Evolutionary conservation across 2,797 vertebrate genomes (phyloP).

Genomic region (Enteromius viviparus): DNA sequence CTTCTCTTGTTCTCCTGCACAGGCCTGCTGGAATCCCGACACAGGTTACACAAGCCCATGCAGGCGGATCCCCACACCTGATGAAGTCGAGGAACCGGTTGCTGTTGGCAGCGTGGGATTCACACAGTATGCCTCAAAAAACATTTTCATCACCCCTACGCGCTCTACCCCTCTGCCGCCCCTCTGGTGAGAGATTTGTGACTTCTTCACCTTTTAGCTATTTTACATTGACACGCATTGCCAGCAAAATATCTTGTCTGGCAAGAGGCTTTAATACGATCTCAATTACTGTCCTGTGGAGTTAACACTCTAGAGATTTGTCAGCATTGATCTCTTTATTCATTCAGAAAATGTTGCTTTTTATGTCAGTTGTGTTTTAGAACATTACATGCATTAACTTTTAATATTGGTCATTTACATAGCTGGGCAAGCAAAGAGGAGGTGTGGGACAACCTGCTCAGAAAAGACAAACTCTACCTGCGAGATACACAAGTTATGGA

Average conservation of each 20-base stretch:
- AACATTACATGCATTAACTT: not conserved
- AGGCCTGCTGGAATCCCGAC: slow-evolving; percentile 70
- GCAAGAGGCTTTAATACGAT: not conserved
- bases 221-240: not conserved
- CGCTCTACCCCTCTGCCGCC: slow-evolving; percentile 86
- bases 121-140: slow-evolving; percentile 72
- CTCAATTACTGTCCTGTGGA: not conserved
- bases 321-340: not conserved
- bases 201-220: not conserved
- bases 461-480: slow-evolving; percentile 86
- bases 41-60: slow-evolving; percentile 75
- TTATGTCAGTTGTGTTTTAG: not conserved
- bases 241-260: not conserved
- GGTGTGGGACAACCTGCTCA: slow-evolving; percentile 93
- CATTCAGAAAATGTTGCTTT: not conserved
- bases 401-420: not conserved
- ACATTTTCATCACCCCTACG: slow-evolving; percentile 74
- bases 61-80: slow-evolving; percentile 84
- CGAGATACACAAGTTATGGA: slow-evolving; percentile 85
- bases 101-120: slow-evolving; percentile 64
- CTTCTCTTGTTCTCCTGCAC: slow-evolving; percentile 49
- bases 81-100: slow-evolving; percentile 76
- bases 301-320: not conserved
- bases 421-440: slow-evolving; percentile 96
- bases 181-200: slow-evolving; percentile 77